Conservation (phyloP, 1,140 invertebrate species). For the Oscheius sp. region DNA sequence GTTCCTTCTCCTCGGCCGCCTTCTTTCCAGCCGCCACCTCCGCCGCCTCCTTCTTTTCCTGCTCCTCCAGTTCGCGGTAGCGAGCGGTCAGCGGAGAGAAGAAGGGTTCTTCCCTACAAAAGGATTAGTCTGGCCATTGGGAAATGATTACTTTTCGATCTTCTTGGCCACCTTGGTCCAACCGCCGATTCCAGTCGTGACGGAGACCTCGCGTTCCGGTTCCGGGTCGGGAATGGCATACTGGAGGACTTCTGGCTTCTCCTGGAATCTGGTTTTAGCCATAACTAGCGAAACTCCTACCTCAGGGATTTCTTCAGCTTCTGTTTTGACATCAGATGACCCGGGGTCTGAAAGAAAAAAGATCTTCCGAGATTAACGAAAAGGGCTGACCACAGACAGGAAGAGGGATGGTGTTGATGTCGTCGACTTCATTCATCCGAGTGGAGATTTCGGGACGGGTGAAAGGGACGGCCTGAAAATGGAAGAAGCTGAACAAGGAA, state of each 20-base stretch:
- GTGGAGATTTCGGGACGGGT: background rate
- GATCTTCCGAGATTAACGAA: too few relatives aligned
- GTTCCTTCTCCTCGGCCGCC: background rate
- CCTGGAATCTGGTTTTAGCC: background rate
- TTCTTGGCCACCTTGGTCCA: slow-evolving; percentile 1
- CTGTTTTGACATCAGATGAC: too few relatives aligned
- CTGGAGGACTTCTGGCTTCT: background rate
- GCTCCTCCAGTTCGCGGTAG: background rate
- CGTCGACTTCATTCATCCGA: background rate
- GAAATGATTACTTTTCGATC: background rate
- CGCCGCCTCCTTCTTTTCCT: background rate
- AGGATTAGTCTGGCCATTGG: background rate
- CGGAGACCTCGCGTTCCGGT: background rate
- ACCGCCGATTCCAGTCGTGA: background rate
- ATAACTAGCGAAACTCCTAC: too few relatives aligned
- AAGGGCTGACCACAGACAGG: background rate
- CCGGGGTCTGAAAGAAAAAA: too few relatives aligned
- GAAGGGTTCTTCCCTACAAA: background rate
- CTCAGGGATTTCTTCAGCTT: too few relatives aligned
- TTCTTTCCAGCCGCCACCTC: background rate
- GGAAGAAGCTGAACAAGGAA: too few relatives aligned
- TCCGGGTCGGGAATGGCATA: background rate
- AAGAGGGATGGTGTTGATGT: background rate
- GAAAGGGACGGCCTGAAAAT: background rate
- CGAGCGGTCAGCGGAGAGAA: background rate